Evolutionary conservation across 2,888 invertebrate species (phyloP).

Genomic region (Ophion ventricosus): DNA sequence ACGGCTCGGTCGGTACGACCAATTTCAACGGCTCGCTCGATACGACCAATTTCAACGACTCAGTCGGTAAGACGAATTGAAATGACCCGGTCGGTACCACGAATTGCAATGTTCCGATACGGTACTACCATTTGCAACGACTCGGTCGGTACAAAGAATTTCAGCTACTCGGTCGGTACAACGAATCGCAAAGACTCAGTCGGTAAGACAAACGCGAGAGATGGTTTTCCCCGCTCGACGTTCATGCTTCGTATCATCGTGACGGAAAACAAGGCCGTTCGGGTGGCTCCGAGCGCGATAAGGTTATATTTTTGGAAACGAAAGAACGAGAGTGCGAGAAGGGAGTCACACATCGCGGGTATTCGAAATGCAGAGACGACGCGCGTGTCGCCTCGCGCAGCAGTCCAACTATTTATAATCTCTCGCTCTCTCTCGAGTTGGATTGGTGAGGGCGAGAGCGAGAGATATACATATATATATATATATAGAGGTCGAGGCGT

Average conservation of each 20-base stretch:
- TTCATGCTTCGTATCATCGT: background rate
- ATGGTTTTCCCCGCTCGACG: too few relatives aligned
- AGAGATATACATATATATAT: background rate
- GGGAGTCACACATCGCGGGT: background rate
- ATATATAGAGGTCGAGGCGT: slow-evolving; percentile 49
- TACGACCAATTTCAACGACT: too few relatives aligned
- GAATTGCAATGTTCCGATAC: too few relatives aligned
- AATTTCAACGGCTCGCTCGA: too few relatives aligned
- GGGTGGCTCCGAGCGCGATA: slow-evolving; percentile 9
- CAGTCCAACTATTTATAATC: slow-evolving; percentile 66
- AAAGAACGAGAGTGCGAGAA: slow-evolving; percentile 24
- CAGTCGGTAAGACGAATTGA: too few relatives aligned
- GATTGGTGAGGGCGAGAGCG: background rate
- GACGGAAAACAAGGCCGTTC: background rate
- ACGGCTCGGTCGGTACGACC: too few relatives aligned
- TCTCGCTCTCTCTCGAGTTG: slow-evolving; percentile 27
- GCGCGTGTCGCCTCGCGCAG: background rate
- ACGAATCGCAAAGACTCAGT: too few relatives aligned
- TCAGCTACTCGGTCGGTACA: too few relatives aligned
- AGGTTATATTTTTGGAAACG: slow-evolving; percentile 47
- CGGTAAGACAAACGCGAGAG: too few relatives aligned
- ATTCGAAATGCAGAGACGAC: background rate
- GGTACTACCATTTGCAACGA: too few relatives aligned
- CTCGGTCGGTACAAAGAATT: too few relatives aligned
- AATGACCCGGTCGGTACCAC: too few relatives aligned